phyloP scores from a whole-genome alignment of 2,113 vertebrate species.

The Dasyprocta punctata region DNA sequence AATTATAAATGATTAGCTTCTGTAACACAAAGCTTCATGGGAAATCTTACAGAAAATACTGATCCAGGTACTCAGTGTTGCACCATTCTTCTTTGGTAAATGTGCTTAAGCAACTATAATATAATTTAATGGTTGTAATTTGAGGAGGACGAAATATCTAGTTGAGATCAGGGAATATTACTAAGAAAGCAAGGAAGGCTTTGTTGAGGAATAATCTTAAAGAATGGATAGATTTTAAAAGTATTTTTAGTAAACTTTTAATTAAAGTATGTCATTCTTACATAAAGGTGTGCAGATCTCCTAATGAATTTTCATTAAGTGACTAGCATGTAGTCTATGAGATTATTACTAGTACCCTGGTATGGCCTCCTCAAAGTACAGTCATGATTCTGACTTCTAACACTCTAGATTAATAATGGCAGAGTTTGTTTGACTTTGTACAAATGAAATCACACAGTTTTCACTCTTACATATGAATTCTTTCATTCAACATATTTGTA shows the following conservation, averaged over 20 bases:
- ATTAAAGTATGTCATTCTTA: background rate
- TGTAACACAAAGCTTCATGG: background rate
- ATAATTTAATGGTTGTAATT: background rate
- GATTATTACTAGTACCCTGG: background rate
- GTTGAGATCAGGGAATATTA: background rate
- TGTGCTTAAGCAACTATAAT: too few relatives aligned
- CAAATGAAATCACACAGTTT: background rate
- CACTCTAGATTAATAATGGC: background rate
- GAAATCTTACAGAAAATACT: background rate
- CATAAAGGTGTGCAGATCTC: background rate
- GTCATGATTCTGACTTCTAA: background rate
- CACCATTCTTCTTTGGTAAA: background rate
- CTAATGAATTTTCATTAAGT: background rate
- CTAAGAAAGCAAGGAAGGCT: background rate
- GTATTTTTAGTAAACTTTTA: background rate
- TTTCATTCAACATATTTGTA: background rate
- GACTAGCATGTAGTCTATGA: background rate
- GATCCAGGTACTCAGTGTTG: background rate
- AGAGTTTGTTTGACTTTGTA: background rate
- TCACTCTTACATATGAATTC: background rate
- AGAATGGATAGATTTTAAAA: background rate
- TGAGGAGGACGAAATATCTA: background rate
- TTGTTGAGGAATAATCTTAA: conserved; percentile 42
- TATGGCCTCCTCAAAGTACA: background rate
- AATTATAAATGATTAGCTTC: background rate